phyloP scores from a whole-genome alignment of 2,113 vertebrate genomes.

The Climacteris rufus region DNA sequence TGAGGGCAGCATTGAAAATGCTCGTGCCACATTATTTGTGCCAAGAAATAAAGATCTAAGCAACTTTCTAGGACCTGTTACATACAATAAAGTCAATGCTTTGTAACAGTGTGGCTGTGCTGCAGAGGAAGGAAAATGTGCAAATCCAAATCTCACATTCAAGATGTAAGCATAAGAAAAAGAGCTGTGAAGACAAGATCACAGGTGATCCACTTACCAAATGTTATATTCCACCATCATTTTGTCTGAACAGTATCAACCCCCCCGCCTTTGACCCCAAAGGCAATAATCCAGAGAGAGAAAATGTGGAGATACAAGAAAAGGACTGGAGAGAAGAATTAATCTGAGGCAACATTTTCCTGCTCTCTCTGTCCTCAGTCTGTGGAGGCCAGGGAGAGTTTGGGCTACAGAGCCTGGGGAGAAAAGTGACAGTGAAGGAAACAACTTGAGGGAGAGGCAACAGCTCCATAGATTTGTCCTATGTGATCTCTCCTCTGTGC shows the following conservation, averaged over 20 bases:
- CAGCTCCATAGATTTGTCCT: not conserved
- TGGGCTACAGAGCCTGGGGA: not conserved
- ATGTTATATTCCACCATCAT: not conserved
- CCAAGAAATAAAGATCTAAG: conserved; percentile 42
- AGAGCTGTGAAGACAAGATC: conserved; percentile 6
- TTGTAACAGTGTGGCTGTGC: not conserved
- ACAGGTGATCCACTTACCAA: conserved; percentile 4
- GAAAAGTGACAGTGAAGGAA: not conserved
- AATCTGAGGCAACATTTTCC: not conserved
- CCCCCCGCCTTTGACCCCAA: not conserved
- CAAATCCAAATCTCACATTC: conserved; percentile 13
- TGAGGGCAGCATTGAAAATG: conserved; percentile 32
- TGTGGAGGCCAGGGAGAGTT: not conserved
- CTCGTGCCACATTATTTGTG: conserved; percentile 34
- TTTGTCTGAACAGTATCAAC: not conserved
- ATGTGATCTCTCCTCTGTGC: not conserved
- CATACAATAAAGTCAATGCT: conserved; percentile 4
- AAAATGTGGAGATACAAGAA: not conserved
- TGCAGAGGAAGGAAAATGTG: not conserved
- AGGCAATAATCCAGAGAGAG: not conserved
- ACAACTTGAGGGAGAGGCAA: not conserved
- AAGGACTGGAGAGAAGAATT: not conserved
- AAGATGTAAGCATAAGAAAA: not conserved
- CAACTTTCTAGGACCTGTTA: conserved; percentile 29
- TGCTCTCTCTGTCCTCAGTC: not conserved